These are phyloP conservation scores for Harpegnathos saltator DNA, from an alignment of 1,140 invertebrate genomes.

Conservation along the genomic window DNA sequence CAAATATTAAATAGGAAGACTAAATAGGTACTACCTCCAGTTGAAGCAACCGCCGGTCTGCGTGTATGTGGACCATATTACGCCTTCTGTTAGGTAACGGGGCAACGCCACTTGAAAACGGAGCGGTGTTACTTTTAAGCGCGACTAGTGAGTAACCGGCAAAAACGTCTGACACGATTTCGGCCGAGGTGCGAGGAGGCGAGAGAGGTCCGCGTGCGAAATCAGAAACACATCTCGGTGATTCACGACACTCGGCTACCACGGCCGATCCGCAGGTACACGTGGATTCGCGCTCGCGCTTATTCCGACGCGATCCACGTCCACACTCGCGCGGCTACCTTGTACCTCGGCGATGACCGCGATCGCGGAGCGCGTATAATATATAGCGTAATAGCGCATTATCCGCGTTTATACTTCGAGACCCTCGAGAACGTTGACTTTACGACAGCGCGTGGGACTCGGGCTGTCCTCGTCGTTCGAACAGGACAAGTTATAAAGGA, in stretches of 20 bases:
- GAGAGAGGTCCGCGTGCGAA: neutral
- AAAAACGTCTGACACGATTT: constrained; percentile 29
- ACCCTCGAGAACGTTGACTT: constrained; percentile 6
- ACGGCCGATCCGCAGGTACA: constrained; percentile 11
- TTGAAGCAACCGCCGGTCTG: too few species aligned
- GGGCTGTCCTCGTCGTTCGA: neutral
- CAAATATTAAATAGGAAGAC: too few species aligned
- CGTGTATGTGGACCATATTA: neutral
- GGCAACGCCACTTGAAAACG: too few species aligned
- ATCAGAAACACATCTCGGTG: constrained; percentile 49
- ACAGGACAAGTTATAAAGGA: neutral
- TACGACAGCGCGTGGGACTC: neutral
- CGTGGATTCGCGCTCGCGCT: constrained; percentile 15
- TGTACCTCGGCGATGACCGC: neutral
- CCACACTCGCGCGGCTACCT: neutral
- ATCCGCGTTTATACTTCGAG: constrained; percentile 9
- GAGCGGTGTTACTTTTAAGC: constrained; percentile 3
- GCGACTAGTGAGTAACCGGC: constrained; percentile 1
- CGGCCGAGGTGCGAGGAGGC: neutral
- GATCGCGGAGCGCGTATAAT: too few species aligned
- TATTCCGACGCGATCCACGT: constrained; percentile 26
- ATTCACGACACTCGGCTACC: constrained; percentile 34
- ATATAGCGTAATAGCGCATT: constrained; percentile 35
- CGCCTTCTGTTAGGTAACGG: neutral
- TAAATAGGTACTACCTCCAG: too few species aligned